These are phyloP conservation scores for Heterotis niloticus DNA, from an alignment of 2,113 vertebrate species.

Conservation along the genomic window DNA sequence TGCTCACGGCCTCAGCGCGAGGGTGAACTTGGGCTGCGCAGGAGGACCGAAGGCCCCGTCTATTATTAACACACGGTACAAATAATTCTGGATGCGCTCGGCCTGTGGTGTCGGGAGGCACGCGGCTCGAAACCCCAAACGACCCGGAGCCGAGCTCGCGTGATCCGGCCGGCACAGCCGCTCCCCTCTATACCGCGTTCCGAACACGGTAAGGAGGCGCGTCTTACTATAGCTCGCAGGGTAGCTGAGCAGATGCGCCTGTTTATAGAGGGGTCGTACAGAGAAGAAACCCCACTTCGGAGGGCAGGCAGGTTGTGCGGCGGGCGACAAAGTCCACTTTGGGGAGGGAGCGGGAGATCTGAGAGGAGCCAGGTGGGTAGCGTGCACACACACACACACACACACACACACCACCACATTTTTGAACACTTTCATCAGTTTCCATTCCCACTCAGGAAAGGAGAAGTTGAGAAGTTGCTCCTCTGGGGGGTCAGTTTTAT, in stretches of 20 bases:
- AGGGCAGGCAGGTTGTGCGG: too few species aligned
- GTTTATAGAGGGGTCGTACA: too few species aligned
- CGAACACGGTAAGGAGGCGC: not conserved
- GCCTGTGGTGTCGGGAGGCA: constrained; percentile 6
- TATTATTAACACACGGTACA: not conserved
- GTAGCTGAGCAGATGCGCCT: not conserved
- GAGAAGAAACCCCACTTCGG: too few species aligned
- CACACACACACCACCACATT: not conserved
- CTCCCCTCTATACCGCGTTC: not conserved
- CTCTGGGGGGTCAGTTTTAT: not conserved
- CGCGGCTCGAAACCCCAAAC: not conserved
- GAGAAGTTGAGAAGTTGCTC: not conserved
- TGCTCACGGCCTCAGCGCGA: too few species aligned
- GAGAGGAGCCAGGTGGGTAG: not conserved
- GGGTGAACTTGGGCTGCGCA: too few species aligned
- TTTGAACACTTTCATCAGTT: constrained; percentile 12
- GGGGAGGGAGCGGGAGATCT: constrained; percentile 2
- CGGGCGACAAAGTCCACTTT: constrained; percentile 5
- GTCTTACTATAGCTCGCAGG: constrained; percentile 1
- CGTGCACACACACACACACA: not conserved
- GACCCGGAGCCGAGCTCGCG: not conserved
- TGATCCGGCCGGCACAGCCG: not conserved
- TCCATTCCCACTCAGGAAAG: not conserved
- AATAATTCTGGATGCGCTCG: not conserved
- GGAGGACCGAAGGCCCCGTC: not conserved